Evolutionary conservation across 2,113 vertebrate genomes (phyloP).

Genomic region (Platycercus adscitus): DNA sequence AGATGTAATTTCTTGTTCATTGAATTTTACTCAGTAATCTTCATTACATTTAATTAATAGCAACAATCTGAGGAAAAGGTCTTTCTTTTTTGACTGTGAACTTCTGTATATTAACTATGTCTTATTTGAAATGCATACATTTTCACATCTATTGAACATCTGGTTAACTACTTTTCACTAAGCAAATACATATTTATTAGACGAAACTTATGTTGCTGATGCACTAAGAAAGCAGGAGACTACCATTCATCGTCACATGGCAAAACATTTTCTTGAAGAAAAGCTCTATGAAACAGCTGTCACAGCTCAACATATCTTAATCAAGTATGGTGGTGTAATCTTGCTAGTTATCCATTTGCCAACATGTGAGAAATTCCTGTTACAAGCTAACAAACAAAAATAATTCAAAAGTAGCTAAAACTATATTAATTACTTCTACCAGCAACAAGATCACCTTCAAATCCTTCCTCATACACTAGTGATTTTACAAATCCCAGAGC

Average conservation of each 20-base stretch:
- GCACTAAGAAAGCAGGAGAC: background rate
- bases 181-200: background rate
- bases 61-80: slow-evolving; percentile 33
- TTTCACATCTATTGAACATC: background rate
- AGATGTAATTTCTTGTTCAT: slow-evolving; percentile 31
- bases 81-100: background rate
- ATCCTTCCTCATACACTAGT: background rate
- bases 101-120: background rate
- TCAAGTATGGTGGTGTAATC: background rate
- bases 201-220: background rate
- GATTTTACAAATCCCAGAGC: background rate
- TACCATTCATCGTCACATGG: background rate
- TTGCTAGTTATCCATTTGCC: background rate
- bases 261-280: background rate
- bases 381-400: background rate
- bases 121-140: background rate
- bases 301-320: background rate
- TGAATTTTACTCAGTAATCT: slow-evolving; percentile 34
- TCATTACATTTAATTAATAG: slow-evolving; percentile 54
- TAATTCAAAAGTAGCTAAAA: background rate
- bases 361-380: background rate
- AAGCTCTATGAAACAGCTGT: background rate
- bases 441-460: background rate
- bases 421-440: background rate
- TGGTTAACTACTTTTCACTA: background rate